Conservation (phyloP, 2,113 vertebrate species). For the Chionis minor region DNA sequence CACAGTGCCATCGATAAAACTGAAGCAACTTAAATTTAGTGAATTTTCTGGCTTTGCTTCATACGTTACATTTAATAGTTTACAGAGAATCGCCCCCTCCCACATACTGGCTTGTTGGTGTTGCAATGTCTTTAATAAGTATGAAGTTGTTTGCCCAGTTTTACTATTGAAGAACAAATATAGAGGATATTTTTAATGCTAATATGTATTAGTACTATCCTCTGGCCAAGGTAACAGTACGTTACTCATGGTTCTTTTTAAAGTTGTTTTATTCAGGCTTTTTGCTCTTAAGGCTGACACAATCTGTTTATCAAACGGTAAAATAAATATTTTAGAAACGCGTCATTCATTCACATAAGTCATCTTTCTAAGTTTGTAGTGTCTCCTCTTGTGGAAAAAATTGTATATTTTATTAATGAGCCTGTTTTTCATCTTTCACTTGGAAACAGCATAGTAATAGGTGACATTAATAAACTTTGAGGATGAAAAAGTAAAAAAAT, state of each 20-base stretch:
- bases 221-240: neutral
- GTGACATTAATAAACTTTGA: neutral
- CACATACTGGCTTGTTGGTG: neutral
- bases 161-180: neutral
- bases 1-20: neutral
- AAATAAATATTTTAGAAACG: conserved; percentile 16
- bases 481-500: neutral
- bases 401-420: neutral
- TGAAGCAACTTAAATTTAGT: neutral
- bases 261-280: neutral
- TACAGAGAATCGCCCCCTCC: neutral
- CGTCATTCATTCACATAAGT: neutral
- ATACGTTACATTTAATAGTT: neutral
- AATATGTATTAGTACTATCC: neutral
- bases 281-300: conserved; percentile 11
- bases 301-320: neutral
- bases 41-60: neutral
- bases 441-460: neutral
- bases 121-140: neutral
- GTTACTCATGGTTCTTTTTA: neutral
- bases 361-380: neutral
- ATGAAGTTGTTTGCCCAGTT: neutral
- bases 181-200: neutral
- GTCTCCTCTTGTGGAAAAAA: neutral
- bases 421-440: neutral